Evolutionary conservation across 2,113 vertebrate species (phyloP).

Genomic region (Motacilla alba): DNA sequence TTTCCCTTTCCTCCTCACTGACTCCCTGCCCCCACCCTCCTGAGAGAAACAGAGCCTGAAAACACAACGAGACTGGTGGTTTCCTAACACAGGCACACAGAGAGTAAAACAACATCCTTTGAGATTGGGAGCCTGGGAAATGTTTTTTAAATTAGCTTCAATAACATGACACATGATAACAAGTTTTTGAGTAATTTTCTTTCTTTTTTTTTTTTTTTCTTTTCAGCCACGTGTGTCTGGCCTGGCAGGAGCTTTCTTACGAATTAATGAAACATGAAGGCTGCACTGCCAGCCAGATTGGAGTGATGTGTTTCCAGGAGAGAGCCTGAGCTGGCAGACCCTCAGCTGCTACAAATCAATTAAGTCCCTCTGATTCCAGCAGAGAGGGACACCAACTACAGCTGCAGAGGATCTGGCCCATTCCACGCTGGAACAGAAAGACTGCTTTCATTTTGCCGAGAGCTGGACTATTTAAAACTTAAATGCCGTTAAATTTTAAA

Average conservation of each 20-base stretch:
- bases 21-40: neutral
- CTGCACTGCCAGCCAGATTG: neutral
- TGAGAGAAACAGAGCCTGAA: neutral
- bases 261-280: conserved; percentile 34
- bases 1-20: neutral
- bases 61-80: neutral
- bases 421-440: neutral
- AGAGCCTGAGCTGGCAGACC: neutral
- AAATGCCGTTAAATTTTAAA: conserved; percentile 40
- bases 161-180: neutral
- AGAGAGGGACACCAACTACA: neutral
- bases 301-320: neutral
- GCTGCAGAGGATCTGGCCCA: neutral
- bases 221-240: neutral
- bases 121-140: conserved; percentile 6
- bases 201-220: neutral
- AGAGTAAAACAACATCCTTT: neutral
- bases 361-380: neutral
- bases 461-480: neutral
- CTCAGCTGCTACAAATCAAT: conserved; percentile 26
- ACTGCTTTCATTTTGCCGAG: neutral
- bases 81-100: neutral
- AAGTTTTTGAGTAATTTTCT: neutral
- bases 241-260: conserved; percentile 21
- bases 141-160: conserved; percentile 19